A percentile compares a stretch with the other conserved stretches of the same genome.
These are phyloP conservation scores for Eurytoma adleriae DNA, from an alignment of 2,888 invertebrate species.

Conservation along the genomic window DNA sequence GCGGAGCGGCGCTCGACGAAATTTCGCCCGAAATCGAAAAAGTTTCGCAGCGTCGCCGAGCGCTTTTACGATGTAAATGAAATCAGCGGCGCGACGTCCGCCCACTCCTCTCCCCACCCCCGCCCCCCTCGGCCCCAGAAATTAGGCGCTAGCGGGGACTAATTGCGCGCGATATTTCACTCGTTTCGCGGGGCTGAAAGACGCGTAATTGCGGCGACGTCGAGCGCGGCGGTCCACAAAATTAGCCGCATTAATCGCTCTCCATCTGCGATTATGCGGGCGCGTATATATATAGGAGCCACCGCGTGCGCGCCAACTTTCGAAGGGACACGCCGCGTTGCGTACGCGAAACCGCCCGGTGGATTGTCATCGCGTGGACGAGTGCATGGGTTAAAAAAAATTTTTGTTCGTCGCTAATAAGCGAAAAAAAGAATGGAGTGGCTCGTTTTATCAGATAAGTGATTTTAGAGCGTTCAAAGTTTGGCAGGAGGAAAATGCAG, in stretches of 20 bases:
- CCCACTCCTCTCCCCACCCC: neutral
- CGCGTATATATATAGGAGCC: neutral
- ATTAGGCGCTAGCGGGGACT: conserved; percentile 19
- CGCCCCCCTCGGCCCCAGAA: neutral
- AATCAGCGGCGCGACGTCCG: neutral
- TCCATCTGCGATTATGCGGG: conserved; percentile 10
- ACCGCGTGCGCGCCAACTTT: neutral
- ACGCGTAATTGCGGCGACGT: conserved; percentile 36
- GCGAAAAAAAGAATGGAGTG: neutral
- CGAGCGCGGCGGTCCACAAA: conserved; percentile 42
- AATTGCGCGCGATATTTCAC: conserved; percentile 50
- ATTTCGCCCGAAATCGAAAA: conserved; percentile 46
- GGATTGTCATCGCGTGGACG: neutral
- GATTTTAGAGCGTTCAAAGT: conserved; percentile 22
- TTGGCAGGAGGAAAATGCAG: conserved; percentile 6
- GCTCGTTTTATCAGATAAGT: conserved; percentile 1
- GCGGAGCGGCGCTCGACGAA: neutral
- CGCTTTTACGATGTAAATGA: conserved; percentile 50
- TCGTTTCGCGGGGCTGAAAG: conserved; percentile 36
- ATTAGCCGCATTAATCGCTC: conserved; percentile 62
- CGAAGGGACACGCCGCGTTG: neutral
- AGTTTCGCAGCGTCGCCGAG: conserved; percentile 23
- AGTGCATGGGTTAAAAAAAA: neutral
- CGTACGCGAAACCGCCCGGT: too few relatives aligned
- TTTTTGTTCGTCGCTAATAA: neutral